Conservation (phyloP, 2,888 invertebrate genomes). For the Ptilodon capucinus region DNA sequence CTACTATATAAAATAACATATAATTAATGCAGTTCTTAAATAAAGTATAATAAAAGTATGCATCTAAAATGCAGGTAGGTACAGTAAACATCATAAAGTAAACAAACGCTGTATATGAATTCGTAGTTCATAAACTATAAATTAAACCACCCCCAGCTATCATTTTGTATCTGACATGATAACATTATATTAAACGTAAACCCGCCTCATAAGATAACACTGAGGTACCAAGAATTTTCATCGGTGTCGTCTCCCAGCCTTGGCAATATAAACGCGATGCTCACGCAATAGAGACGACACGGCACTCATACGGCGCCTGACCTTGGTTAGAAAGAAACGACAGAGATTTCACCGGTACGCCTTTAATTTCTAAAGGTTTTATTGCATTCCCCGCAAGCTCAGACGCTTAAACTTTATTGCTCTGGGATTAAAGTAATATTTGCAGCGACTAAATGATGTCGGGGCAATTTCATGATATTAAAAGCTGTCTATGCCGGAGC, state of each 20-base stretch:
- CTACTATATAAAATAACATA: no score
- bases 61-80: no score
- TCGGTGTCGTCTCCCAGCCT: constrained; percentile 72
- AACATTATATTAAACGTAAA: constrained; percentile 75
- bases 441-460: constrained; percentile 79
- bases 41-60: no score
- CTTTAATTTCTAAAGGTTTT: constrained; percentile 78
- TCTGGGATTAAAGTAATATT: constrained; percentile 82
- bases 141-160: constrained; percentile 43
- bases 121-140: constrained; percentile 45
- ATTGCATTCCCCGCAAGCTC: constrained; percentile 81
- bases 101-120: constrained; percentile 24
- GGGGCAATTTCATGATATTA: constrained; percentile 79
- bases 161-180: constrained; percentile 58
- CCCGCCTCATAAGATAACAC: constrained; percentile 76
- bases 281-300: constrained; percentile 67
- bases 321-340: constrained; percentile 76
- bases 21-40: no score
- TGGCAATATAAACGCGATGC: constrained; percentile 74
- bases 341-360: constrained; percentile 59
- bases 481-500: constrained; percentile 72
- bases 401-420: constrained; percentile 82
- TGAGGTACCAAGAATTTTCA: constrained; percentile 79
- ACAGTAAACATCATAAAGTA: not conserved
- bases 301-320: constrained; percentile 50